phyloP scores from a whole-genome alignment of 53 echinoderm and acorn worm species.

The Henricia sp. region DNA sequence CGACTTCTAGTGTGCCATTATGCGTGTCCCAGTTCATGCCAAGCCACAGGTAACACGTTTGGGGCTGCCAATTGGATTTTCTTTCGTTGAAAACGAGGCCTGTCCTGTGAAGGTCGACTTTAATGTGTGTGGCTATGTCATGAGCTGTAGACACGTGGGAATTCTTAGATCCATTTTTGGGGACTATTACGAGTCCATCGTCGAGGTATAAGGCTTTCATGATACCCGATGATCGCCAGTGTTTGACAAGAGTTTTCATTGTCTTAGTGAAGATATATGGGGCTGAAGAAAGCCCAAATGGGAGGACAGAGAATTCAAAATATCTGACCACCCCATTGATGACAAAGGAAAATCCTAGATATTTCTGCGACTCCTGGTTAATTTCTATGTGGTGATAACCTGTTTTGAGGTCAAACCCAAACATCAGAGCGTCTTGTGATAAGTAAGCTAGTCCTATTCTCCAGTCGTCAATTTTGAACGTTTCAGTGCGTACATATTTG shows the following conservation, averaged over 20 bases:
- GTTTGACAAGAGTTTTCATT: no score
- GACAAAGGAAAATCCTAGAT: background rate
- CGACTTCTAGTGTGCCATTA: no score
- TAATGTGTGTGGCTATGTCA: background rate
- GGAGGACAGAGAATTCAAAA: background rate
- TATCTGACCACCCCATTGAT: background rate
- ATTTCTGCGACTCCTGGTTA: background rate
- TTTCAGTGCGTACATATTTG: background rate
- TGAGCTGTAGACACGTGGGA: background rate
- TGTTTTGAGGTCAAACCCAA: background rate
- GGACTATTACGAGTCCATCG: background rate
- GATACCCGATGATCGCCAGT: background rate
- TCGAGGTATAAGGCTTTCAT: background rate
- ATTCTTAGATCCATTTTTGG: background rate
- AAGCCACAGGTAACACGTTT: no score
- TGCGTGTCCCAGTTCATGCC: no score
- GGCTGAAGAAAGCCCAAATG: background rate
- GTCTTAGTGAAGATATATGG: constrained; percentile 1
- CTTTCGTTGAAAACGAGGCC: no score
- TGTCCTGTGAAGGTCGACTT: no score
- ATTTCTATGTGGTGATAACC: background rate
- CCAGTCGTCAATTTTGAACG: background rate
- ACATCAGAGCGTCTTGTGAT: no score
- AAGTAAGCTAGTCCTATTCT: background rate
- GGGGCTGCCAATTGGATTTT: background rate